Conservation (phyloP, 2,113 vertebrate species). For the Gallinago jamesoni region DNA sequence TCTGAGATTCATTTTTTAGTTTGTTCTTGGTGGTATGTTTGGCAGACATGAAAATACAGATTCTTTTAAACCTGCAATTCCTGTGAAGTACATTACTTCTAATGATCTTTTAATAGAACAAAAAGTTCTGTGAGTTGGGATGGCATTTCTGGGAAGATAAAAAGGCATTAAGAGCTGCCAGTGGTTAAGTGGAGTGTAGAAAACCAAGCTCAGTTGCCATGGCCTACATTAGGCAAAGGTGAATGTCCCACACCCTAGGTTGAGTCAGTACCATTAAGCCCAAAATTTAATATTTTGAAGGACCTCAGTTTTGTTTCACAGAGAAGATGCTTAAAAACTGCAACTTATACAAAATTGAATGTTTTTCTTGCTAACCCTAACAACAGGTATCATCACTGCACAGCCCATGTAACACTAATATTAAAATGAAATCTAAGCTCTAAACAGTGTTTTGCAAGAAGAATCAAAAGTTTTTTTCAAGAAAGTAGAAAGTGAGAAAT, state of each 20-base stretch:
- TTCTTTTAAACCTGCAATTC: neutral
- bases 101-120: neutral
- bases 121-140: neutral
- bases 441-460: neutral
- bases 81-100: neutral
- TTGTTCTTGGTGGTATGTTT: neutral
- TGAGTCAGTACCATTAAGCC: neutral
- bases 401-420: neutral
- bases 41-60: neutral
- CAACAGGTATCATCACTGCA: neutral
- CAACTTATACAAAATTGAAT: neutral
- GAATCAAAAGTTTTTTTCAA: neutral
- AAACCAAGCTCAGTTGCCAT: neutral
- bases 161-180: neutral
- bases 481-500: neutral
- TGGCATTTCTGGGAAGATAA: neutral
- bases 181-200: neutral
- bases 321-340: neutral
- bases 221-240: neutral
- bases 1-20: neutral
- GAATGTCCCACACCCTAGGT: neutral
- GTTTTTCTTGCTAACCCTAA: neutral
- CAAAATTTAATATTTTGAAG: neutral
- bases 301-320: neutral
- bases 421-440: neutral